Conservation (phyloP, 2,888 invertebrate species). For the Pandemis cinnamomeana region DNA sequence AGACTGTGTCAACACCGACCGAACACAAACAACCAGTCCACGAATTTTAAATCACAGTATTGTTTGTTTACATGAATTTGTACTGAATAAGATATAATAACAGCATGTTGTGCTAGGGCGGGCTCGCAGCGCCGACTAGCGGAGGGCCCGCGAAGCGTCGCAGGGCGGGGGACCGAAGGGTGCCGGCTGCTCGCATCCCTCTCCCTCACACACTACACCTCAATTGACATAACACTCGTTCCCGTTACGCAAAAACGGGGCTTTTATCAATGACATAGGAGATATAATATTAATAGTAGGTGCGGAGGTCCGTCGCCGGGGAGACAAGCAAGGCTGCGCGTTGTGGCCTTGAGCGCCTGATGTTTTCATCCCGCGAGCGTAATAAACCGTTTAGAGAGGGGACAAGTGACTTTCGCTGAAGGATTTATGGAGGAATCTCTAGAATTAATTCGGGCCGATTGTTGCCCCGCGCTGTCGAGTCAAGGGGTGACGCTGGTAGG, state of each 20-base stretch:
- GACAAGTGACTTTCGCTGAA: conserved; percentile 77
- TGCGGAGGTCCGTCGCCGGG: conserved; percentile 42
- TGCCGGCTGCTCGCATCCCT: conserved; percentile 45
- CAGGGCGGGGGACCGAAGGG: conserved; percentile 69
- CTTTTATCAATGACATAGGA: conserved; percentile 82
- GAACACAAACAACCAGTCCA: conserved; percentile 47
- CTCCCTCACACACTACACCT: conserved; percentile 67
- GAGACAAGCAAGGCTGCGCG: conserved; percentile 62
- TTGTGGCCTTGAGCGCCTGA: conserved; percentile 81
- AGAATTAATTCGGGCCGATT: conserved; percentile 78
- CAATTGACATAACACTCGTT: conserved; percentile 62
- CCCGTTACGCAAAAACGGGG: conserved; percentile 77
- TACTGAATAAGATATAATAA: conserved; percentile 66
- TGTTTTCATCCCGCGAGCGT: conserved; percentile 82
- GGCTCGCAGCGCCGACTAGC: conserved; percentile 80
- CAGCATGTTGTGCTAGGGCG: conserved; percentile 75
- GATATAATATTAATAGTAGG: conserved; percentile 62
- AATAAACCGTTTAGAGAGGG: conserved; percentile 82
- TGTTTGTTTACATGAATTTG: conserved; percentile 79
- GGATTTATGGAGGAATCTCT: conserved; percentile 80
- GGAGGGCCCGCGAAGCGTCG: conserved; percentile 64
- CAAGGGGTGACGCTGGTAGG: conserved; percentile 42
- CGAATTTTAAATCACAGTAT: conserved; percentile 58
- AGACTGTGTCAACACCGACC: conserved; percentile 52
- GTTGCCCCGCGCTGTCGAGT: conserved; percentile 56